Evolutionary conservation across 2,888 invertebrate species (phyloP).

Genomic region (Eupithecia abbreviata): DNA sequence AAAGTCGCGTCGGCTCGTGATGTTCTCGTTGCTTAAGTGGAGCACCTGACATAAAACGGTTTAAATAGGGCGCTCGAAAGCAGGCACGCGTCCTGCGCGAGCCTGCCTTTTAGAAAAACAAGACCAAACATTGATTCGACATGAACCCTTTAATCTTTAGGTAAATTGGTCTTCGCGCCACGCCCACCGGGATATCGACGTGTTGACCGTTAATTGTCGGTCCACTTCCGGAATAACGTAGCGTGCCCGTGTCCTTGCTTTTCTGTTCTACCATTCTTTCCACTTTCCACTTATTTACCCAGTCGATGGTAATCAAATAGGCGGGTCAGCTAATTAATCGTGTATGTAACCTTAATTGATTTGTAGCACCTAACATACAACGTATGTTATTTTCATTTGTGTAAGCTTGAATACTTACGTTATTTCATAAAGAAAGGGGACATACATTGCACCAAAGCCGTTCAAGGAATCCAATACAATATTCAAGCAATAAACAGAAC

Average conservation of each 20-base stretch:
- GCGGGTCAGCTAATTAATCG: neutral
- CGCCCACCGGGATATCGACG: conserved; percentile 37
- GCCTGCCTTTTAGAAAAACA: neutral
- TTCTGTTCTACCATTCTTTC: conserved; percentile 19
- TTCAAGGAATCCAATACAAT: conserved; percentile 31
- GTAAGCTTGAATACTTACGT: neutral
- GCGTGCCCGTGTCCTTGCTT: conserved; percentile 30
- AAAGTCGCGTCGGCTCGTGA: conserved; percentile 21
- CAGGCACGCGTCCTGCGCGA: neutral
- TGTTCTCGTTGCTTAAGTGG: conserved; percentile 24
- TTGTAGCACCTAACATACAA: neutral
- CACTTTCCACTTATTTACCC: neutral
- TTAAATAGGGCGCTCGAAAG: conserved; percentile 28
- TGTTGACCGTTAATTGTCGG: conserved; percentile 37
- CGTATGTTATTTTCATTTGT: neutral
- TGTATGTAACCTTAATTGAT: neutral
- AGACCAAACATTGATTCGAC: conserved; percentile 28
- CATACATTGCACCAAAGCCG: conserved; percentile 30
- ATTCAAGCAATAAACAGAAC: conserved; percentile 31
- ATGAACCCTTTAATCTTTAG: conserved; percentile 33
- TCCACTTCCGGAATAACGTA: conserved; percentile 35
- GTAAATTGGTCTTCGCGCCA: conserved; percentile 32
- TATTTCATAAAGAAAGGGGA: neutral
- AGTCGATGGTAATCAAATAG: neutral
- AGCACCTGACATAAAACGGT: conserved; percentile 31